Evolutionary conservation across 2,888 invertebrate species (phyloP), one percentile per base, ranked within the genome.

Genomic region (Saturnia pavonia): DNA sequence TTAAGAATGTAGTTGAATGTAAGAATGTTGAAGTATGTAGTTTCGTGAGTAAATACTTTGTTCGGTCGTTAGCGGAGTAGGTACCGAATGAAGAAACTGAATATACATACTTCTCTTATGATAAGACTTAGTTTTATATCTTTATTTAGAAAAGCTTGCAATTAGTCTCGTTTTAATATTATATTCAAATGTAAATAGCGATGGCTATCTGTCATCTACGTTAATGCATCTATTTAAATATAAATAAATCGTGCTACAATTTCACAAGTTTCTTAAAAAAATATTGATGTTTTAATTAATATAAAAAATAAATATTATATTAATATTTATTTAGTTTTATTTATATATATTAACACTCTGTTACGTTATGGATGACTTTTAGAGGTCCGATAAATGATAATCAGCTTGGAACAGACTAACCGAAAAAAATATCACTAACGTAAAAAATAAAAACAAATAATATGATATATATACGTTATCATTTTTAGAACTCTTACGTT

Each of bases 1-100:
- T n/a, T n/a, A n/a, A n/a, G n/a, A n/a, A n/a, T n/a, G n/a, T n/a
- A n/a, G n/a, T n/a, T n/a, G n/a, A n/a, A n/a, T n/a, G n/a, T n/a
- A n/a, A n/a, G n/a, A 48, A 67, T 67, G n/a, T 57, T 43, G n/a
- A n/a, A n/a, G n/a, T 43, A 54, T 40, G 40, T 69, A n/a, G 63
- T 22, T 69, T 48, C 69, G 69, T 69, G 69, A 69, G 69, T 69
- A 69, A 69, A 48, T 40, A 69, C 63, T 69, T 69, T 48, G 65
- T 43, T 45, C 48, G 1, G 48, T 65, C 63, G 45, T 69, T 69
- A 60, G 27, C 11, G 22, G n/a, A 60, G n/a, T n/a, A n/a, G n/a
- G 45, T 27, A 25, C 43, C 34, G 63, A 69, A 60, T 70, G 67
- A 45, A 34, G 60, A 70, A 66, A 70, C 42, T 0, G 22, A 54